Evolutionary conservation across 2,113 vertebrate species (phyloP), one percentile per base, ranked within the genome.

Genomic region (Phaethon lepturus): DNA sequence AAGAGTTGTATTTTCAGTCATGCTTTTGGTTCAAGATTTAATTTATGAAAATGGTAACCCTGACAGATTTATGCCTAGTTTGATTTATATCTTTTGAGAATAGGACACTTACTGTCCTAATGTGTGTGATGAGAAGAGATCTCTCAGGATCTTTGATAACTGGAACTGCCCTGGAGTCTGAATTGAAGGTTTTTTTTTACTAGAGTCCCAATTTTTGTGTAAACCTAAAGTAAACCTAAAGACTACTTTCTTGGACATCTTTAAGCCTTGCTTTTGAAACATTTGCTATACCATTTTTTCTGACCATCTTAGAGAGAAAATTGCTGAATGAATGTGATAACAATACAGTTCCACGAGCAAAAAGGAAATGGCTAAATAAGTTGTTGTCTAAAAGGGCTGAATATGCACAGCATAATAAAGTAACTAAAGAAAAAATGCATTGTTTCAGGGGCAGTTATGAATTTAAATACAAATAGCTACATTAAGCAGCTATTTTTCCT

Each of bases 381-480:
- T 64, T 60, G 7, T n/a, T 50, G 20, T 40, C 45, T 44, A 1
- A 69, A 73, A 44, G 7, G 17, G n/a, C 15, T 44, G 86, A 79
- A 79, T 60, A 60, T 31, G 1, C 14, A 59, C 23, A 76, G 3
- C 12, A 33, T 58, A 38, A 47, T 33, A 42, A 69, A 56, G 33
- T 40, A 47, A 11, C 2, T 29, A 49, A 62, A 71, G 13, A 52
- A 83, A 71, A 88, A 64, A 66, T 4, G 1, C 12, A 29, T 60
- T 66, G 1, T 31, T 47, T 29, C 8, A 0, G 13, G 4, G 20
- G 12, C 33, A 50, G 20, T 17, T 13, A 0, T n/a, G 13, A 76
- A 13, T 79, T 92, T 74, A 63, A 82, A 44, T 49, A 11, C 42
- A 68, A 80, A 20, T 22, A 47, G 5, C 40, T 31, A 44, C 42